Base-by-base conservation (phyloP, 2,113 vertebrate species). In the Urocitellus parryii region DNA sequence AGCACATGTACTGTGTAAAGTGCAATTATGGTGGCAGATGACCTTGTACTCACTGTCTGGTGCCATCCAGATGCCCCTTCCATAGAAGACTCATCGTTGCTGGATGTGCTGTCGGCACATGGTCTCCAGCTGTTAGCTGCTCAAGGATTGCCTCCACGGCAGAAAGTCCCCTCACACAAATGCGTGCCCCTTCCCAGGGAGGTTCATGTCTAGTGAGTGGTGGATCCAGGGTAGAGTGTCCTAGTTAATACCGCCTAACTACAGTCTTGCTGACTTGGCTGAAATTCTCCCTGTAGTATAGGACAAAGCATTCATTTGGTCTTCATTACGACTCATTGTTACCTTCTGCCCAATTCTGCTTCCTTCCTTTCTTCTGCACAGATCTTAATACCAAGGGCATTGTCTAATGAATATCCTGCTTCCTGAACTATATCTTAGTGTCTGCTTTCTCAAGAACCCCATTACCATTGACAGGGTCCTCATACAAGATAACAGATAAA, bases 221-320 rank as follows among this genome's bases (percentile, higher is more conserved):
- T 4, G 34, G 29, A 48, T 5, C 1, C 45, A 25, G 27, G 2
- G 4, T 51, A 2, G 2, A 18, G 32, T 51, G 11, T 37, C 14
- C 63, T 34, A 29, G 24, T 7, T 51, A 8, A 32, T 39, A 70
- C 39, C n/a, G 0, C 13, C 10, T 56, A 25, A 22, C 70, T 74
- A 27, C 32, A 58, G 70, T 37, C 56, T 4, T 11, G 29, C 34
- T 67, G 24, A 70, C 5, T 16, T 18, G 48, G 20, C 61, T 72
- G 2, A 0, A 42, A 42, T 83, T 25, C 8, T 58, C 48, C 34
- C 51, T 27, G 2, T n/a, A 8, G 79, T 32, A 25, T 6, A 29
- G 72, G 16, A 4, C 2, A 2, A 73, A 39, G 34, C 24, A 72
- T 17, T 53, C 61, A 4, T 17, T 45, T n/a, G 65, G 5, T 5